Base-by-base conservation (phyloP, 1,140 invertebrate species). In the Drosophila rufa region DNA sequence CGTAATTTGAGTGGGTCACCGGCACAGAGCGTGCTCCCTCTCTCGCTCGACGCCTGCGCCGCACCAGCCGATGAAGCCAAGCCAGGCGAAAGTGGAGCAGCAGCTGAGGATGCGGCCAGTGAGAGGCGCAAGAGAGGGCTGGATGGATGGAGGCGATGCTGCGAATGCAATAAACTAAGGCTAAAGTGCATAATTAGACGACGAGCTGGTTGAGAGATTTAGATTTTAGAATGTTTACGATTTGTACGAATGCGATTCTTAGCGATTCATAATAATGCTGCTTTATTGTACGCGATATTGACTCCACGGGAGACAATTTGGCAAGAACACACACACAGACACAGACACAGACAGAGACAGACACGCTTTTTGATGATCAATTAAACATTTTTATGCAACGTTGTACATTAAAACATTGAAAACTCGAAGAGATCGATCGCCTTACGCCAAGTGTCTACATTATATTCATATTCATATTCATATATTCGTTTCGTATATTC, bases 371-470 rank as follows among this genome's bases (percentile, higher is more conserved):
- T 70, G 53, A 70, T 84, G 68, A 80, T 83, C 80, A 89, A 89
- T 90, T 90, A 90, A 89, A 89, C 84, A 87, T 80, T 89, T 89
- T 79, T 87, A 78, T 71, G 76, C 77, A 79, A 71, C 74, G 76
- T 79, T 79, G 47, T 79, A 79, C 65, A 64, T 60, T 47, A 42
- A 48, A 56, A 79, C 65, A 64, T 60, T 47, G 46, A 48, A 56
- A 43, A 75, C 76, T 70, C 55, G 55, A 68, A 46, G 48, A 73
- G 83, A 73, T 77, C 48, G 43, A 64, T 48, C 68, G 67, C 64
- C 27, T 55, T 70, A 30, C 36, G 67, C 48, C 40, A 55, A 51
- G 53, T 51, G 46, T 48, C 43, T 70, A 48, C 46, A 73, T 46
- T n/a, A 43, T 67, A 19, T 50, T 47, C 53, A 53, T 69, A 61